Percentiles rank a stretch among this genome's conserved stretches.
Evolutionary conservation across 2,113 vertebrate genomes (phyloP).

Genomic region (Dendropsophus ebraccatus): DNA sequence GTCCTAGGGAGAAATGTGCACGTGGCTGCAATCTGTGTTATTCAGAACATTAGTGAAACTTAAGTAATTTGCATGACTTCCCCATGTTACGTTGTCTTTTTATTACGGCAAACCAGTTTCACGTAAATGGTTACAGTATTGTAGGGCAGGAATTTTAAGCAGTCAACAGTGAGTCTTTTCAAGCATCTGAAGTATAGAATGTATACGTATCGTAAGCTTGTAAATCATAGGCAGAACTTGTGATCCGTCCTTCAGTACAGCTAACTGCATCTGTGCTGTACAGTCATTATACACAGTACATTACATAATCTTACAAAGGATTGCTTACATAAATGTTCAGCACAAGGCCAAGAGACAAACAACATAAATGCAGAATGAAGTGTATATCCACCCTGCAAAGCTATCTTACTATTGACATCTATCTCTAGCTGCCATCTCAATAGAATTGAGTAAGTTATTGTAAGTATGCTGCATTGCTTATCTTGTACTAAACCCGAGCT

Average conservation of each 20-base stretch:
- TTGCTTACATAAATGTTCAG: not conserved
- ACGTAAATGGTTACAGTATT: not conserved
- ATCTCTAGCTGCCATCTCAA: too few relatives aligned
- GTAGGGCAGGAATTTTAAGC: not conserved
- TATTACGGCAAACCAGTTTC: not conserved
- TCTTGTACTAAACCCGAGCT: not conserved
- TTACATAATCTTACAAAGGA: not conserved
- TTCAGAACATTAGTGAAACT: not conserved
- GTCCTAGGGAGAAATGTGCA: not conserved
- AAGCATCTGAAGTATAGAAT: not conserved
- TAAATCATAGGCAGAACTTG: not conserved
- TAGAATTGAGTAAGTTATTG: not conserved
- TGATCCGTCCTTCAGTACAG: not conserved
- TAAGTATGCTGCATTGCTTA: not conserved
- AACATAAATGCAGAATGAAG: not conserved
- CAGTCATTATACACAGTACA: not conserved
- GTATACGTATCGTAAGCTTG: not conserved
- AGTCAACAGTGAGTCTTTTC: not conserved
- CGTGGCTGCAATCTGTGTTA: not conserved
- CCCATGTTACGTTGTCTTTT: too few relatives aligned
- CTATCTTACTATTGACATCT: not conserved
- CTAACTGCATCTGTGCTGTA: not conserved
- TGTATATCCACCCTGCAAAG: not conserved
- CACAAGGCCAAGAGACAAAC: not conserved
- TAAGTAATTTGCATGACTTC: too few relatives aligned